Conservation (phyloP, 1,140 invertebrate species). For the Luehdorfia chinensis region DNA sequence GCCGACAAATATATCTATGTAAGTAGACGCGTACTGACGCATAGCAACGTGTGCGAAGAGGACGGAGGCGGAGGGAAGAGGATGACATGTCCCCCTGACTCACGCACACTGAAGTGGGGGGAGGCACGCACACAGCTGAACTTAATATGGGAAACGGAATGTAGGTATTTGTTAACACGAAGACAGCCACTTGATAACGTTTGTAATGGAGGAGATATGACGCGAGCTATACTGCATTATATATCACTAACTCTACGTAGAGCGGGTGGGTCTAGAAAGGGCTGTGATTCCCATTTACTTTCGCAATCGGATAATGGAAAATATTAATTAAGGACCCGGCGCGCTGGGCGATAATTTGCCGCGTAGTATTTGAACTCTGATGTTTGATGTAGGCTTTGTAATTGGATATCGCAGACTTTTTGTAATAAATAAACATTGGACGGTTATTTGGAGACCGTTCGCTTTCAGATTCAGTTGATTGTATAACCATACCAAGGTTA, state of each 20-base stretch:
- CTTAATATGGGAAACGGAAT: slow-evolving; percentile 38
- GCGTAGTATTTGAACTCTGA: neutral
- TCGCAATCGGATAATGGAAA: slow-evolving; percentile 44
- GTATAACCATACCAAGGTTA: too few relatives aligned
- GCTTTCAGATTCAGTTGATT: too few relatives aligned
- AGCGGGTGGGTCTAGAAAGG: slow-evolving; percentile 23
- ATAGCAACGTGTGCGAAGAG: slow-evolving; percentile 27
- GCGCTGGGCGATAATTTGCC: slow-evolving; percentile 28
- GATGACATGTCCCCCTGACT: neutral
- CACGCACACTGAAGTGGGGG: slow-evolving; percentile 22
- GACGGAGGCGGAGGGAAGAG: slow-evolving; percentile 20
- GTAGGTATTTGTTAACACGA: slow-evolving; percentile 43
- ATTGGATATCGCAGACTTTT: slow-evolving; percentile 6
- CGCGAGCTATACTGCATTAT: slow-evolving; percentile 25
- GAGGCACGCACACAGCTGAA: slow-evolving; percentile 29
- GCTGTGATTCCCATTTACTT: slow-evolving; percentile 49
- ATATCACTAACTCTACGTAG: slow-evolving; percentile 17
- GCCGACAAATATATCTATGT: slow-evolving; percentile 38
- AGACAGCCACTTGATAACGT: slow-evolving; percentile 45
- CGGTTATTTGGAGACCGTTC: too few relatives aligned
- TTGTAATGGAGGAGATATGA: slow-evolving; percentile 50
- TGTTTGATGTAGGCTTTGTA: neutral
- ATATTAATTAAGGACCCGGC: slow-evolving; percentile 40
- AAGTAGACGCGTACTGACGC: slow-evolving; percentile 17
- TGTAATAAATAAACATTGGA: too few relatives aligned